Conservation (phyloP, 2,113 vertebrate genomes). For the Cyanoderma ruficeps region DNA sequence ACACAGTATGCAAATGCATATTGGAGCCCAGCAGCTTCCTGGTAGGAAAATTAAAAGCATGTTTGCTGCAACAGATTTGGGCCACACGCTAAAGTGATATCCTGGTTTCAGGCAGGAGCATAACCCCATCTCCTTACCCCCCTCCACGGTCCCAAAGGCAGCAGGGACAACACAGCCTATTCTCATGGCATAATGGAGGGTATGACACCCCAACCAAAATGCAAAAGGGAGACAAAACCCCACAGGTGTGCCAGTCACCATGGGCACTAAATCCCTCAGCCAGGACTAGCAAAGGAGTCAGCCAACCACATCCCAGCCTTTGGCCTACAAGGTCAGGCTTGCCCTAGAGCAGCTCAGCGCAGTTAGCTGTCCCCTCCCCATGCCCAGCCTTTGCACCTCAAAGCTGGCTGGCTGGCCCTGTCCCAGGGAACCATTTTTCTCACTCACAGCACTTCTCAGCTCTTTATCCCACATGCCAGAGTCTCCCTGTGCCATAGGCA, state of each 20-base stretch:
- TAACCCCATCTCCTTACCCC: neutral
- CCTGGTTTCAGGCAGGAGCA: neutral
- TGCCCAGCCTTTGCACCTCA: neutral
- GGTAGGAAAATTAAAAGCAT: neutral
- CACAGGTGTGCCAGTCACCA: neutral
- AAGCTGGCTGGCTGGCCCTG: neutral
- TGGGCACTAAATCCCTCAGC: neutral
- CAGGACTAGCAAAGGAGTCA: neutral
- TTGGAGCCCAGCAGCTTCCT: neutral
- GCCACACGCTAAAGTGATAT: neutral
- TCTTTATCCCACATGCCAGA: neutral
- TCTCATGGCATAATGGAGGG: rapidly evolving
- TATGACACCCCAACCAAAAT: neutral
- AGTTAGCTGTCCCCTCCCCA: neutral
- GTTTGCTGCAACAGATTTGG: neutral
- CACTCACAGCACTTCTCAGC: neutral
- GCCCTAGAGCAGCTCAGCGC: neutral
- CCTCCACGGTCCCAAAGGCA: neutral
- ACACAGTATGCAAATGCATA: rapidly evolving
- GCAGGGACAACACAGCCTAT: neutral
- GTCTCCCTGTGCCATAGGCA: neutral
- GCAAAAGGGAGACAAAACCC: neutral
- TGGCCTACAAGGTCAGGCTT: neutral
- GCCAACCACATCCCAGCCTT: neutral
- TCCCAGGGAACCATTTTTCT: neutral